A percentile compares a stretch with the other conserved stretches of the same genome.
phyloP scores from a whole-genome alignment of 2,888 invertebrate species.

The Drosophila kuntzei region DNA sequence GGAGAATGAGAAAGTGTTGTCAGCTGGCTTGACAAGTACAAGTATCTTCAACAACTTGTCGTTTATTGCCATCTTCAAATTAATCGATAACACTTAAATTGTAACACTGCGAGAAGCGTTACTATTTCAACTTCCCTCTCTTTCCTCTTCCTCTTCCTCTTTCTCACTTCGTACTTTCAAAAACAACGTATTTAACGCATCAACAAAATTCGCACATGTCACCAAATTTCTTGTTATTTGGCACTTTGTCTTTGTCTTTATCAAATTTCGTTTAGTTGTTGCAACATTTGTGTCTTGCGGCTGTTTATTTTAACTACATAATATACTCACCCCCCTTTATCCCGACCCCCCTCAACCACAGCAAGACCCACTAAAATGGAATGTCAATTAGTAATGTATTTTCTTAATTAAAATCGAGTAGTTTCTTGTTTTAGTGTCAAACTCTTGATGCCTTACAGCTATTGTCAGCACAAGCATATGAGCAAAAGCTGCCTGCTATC shows the following conservation, averaged over 20 bases:
- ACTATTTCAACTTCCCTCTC: neutral
- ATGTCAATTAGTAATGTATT: slow-evolving; percentile 35
- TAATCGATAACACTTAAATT: slow-evolving; percentile 13
- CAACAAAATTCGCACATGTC: slow-evolving; percentile 33
- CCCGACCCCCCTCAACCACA: neutral
- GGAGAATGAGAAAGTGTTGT: neutral
- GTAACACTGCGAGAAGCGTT: slow-evolving; percentile 4
- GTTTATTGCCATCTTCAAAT: slow-evolving; percentile 6
- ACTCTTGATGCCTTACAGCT: neutral
- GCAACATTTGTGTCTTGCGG: slow-evolving; percentile 36
- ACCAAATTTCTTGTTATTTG: slow-evolving; percentile 29
- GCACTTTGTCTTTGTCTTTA: slow-evolving; percentile 27
- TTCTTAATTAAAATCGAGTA: slow-evolving; percentile 67
- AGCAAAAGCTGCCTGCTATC: neutral
- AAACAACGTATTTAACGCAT: slow-evolving; percentile 22
- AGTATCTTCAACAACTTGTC: neutral
- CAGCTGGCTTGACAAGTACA: neutral
- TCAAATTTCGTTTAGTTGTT: slow-evolving; percentile 10
- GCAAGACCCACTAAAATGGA: slow-evolving; percentile 2
- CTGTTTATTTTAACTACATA: slow-evolving; percentile 18
- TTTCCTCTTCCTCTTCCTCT: neutral
- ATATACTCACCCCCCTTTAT: neutral
- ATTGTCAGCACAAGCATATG: slow-evolving; percentile 1
- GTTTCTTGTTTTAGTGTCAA: slow-evolving; percentile 5
- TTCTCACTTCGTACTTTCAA: neutral